phyloP scores from a whole-genome alignment of 2,113 vertebrate genomes.

The Melanotaenia duboulayi region DNA sequence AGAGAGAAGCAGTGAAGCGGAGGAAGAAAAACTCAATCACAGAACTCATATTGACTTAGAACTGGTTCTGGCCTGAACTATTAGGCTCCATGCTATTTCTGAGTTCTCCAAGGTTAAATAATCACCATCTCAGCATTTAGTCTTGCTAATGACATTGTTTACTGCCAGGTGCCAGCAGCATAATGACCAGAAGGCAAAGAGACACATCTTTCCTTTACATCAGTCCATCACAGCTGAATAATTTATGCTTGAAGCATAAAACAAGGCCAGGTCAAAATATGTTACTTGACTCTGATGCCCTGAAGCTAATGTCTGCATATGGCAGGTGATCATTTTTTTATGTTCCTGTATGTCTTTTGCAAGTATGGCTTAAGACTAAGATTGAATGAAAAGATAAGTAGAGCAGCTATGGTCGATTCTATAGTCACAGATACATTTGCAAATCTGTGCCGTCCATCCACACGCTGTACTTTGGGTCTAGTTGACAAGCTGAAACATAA shows the following conservation, averaged over 20 bases:
- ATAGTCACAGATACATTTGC: background rate
- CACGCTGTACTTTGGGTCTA: too few relatives aligned
- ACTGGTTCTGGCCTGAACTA: slow-evolving; percentile 16
- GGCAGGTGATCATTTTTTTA: background rate
- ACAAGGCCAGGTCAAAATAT: slow-evolving; percentile 22
- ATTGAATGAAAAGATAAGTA: background rate
- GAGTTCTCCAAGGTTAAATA: slow-evolving; percentile 27
- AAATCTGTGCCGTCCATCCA: too few relatives aligned
- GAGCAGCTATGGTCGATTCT: background rate
- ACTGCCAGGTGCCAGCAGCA: slow-evolving; percentile 30
- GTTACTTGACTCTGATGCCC: background rate
- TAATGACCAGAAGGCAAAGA: slow-evolving; percentile 35
- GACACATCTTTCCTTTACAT: background rate
- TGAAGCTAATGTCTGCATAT: slow-evolving; percentile 1
- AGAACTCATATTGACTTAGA: slow-evolving; percentile 17
- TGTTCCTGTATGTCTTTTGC: background rate
- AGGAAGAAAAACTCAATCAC: slow-evolving; percentile 19
- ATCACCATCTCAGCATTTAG: slow-evolving; percentile 38
- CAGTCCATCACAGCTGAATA: slow-evolving; percentile 1
- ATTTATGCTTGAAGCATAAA: slow-evolving; percentile 12
- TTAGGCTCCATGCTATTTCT: slow-evolving; percentile 1
- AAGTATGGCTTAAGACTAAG: background rate
- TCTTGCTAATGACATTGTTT: slow-evolving; percentile 51
- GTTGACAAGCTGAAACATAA: too few relatives aligned
- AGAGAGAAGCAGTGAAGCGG: background rate